These are phyloP conservation scores for Aurelia aurita DNA, from an alignment of 30 jellyfish, hydroid and myxozoan genomes.

Conservation along the genomic window DNA sequence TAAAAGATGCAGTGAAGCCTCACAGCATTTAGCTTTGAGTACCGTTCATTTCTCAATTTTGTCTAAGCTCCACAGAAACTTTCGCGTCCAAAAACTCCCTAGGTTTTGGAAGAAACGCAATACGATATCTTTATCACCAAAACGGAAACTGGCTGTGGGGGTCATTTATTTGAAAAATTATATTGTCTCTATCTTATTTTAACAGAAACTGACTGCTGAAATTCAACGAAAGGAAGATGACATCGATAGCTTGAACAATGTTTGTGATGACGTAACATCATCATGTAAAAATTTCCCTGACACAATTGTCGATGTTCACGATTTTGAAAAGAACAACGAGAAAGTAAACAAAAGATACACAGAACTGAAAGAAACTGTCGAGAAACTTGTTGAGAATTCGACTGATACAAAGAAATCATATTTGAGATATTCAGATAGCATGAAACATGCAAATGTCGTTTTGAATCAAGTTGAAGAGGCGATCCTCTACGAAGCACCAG, in stretches of 20 bases:
- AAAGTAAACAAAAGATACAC: slow-evolving; percentile 57
- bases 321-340: slow-evolving; percentile 52
- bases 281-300: slow-evolving; percentile 66
- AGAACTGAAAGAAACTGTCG: slow-evolving; percentile 39
- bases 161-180: too few species aligned
- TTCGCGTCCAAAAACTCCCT: too few species aligned
- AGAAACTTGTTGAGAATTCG: slow-evolving; percentile 32
- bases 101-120: too few species aligned
- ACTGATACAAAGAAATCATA: slow-evolving; percentile 18
- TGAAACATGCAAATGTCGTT: slow-evolving; percentile 44
- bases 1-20: too few species aligned
- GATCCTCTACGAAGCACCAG: slow-evolving; percentile 44
- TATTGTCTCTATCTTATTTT: background rate
- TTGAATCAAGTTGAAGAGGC: slow-evolving; percentile 74
- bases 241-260: slow-evolving; percentile 51
- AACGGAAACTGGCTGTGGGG: too few species aligned
- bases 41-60: too few species aligned
- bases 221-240: slow-evolving; percentile 53
- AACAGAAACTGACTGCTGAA: slow-evolving; percentile 54
- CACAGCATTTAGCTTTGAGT: too few species aligned
- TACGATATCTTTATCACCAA: too few species aligned
- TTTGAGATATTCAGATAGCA: slow-evolving; percentile 24
- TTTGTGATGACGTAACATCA: slow-evolving; percentile 34
- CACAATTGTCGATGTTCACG: slow-evolving; percentile 21
- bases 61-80: too few species aligned